Conservation (phyloP, 1,140 invertebrate genomes). For the Dinoponera quadriceps region DNA sequence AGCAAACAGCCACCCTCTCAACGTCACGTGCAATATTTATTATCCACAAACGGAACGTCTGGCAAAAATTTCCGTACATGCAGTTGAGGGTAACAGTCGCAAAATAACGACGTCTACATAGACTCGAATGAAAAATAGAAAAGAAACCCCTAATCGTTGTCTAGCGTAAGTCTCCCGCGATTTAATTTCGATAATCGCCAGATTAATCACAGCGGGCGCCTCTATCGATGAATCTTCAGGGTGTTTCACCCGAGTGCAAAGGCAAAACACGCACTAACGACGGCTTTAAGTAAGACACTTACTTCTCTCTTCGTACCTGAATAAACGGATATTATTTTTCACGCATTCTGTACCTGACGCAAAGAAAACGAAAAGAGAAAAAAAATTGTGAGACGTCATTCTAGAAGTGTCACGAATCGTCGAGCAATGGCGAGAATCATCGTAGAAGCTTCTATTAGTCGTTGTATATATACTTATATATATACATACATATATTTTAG, state of each 20-base stretch:
- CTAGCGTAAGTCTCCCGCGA: constrained; percentile 37
- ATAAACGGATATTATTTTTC: constrained; percentile 15
- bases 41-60: constrained; percentile 7
- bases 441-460: constrained; percentile 40
- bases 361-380: too few species aligned
- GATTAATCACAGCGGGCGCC: constrained; percentile 11
- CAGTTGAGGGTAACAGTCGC: constrained; percentile 74
- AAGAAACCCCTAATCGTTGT: background rate
- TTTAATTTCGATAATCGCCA: constrained; percentile 3
- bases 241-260: constrained; percentile 13
- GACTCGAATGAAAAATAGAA: constrained; percentile 3
- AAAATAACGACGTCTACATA: constrained; percentile 12
- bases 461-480: constrained; percentile 18
- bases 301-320: constrained; percentile 53
- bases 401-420: constrained; percentile 18
- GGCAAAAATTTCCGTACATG: constrained; percentile 71
- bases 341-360: constrained; percentile 49
- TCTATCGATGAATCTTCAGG: constrained; percentile 11
- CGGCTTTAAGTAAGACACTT: constrained; percentile 16
- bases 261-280: constrained; percentile 17
- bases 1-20: background rate
- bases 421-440: constrained; percentile 14
- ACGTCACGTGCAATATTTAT: constrained; percentile 7
- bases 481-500: background rate
- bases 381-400: constrained; percentile 21